Conservation (phyloP, 2,888 invertebrate species). For the Scotopteryx bipunctaria region DNA sequence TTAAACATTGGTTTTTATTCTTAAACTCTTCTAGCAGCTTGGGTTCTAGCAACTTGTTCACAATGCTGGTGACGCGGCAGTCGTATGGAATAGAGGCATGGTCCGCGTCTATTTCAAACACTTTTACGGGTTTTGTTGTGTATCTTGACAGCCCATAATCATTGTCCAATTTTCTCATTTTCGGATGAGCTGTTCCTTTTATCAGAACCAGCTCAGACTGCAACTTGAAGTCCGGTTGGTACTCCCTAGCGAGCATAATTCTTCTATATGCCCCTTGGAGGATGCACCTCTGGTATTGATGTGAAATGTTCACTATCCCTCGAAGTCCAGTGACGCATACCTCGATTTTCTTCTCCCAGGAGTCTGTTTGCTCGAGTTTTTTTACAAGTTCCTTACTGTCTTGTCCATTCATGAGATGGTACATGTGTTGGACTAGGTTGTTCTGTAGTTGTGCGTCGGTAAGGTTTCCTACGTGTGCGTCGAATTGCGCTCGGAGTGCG, state of each 20-base stretch:
- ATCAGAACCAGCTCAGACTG: slow-evolving; percentile 48
- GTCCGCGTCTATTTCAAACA: slow-evolving; percentile 43
- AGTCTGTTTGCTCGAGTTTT: slow-evolving; percentile 37
- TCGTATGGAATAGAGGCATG: slow-evolving; percentile 42
- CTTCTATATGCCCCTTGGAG: slow-evolving; percentile 45
- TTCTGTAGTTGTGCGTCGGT: slow-evolving; percentile 45
- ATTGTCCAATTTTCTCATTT: slow-evolving; percentile 33
- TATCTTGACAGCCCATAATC: slow-evolving; percentile 50
- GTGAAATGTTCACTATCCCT: slow-evolving; percentile 40
- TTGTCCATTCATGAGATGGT: slow-evolving; percentile 43
- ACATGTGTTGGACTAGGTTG: slow-evolving; percentile 46
- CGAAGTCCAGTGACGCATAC: slow-evolving; percentile 39
- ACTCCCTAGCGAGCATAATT: slow-evolving; percentile 43
- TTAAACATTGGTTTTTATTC: slow-evolving; percentile 36
- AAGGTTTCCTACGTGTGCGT: slow-evolving; percentile 47
- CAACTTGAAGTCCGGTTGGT: slow-evolving; percentile 43
- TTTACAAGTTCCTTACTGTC: slow-evolving; percentile 38
- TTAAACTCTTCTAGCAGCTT: slow-evolving; percentile 43
- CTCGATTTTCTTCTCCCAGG: slow-evolving; percentile 46
- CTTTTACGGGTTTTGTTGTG: slow-evolving; percentile 38
- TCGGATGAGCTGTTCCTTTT: slow-evolving; percentile 45
- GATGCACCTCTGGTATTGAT: slow-evolving; percentile 46
- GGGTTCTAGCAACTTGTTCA: slow-evolving; percentile 44
- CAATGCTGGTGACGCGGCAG: slow-evolving; percentile 45
- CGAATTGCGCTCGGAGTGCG: slow-evolving; percentile 44